phyloP scores from a whole-genome alignment of 2,113 vertebrate species.

The Hiodon tergisus region DNA sequence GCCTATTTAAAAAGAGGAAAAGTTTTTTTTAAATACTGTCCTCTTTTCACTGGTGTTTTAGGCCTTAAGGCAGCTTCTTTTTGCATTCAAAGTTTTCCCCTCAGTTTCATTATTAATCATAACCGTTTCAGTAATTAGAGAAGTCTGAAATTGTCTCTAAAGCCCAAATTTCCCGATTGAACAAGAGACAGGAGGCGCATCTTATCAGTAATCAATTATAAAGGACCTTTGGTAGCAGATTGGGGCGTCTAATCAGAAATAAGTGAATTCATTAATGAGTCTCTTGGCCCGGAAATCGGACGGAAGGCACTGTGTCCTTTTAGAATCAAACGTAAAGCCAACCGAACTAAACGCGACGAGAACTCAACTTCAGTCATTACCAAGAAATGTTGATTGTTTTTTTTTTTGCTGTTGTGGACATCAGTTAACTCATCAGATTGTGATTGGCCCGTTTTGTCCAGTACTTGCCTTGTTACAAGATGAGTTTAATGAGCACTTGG shows the following conservation, averaged over 20 bases:
- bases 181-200: conserved; percentile 4
- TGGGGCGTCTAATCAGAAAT: not conserved
- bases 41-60: conserved; percentile 36
- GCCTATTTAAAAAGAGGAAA: conserved; percentile 31
- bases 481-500: no score
- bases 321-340: no score
- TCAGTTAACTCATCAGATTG: no score
- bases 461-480: no score
- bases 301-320: no score
- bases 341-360: no score
- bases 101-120: conserved; percentile 14
- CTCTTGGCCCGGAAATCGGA: not conserved
- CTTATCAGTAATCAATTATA: conserved; percentile 6
- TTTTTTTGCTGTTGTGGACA: no score
- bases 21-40: conserved; percentile 58
- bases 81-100: conserved; percentile 3
- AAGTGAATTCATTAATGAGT: conserved; percentile 11
- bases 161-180: conserved; percentile 3
- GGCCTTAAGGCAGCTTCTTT: not conserved
- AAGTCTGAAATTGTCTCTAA: not conserved
- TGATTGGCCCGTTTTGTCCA: no score
- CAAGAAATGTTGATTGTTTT: no score
- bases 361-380: no score
- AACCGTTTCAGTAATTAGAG: conserved; percentile 15
- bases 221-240: conserved; percentile 4